Conservation (phyloP, 2,797 vertebrate species). For the Sitta carolinensis region DNA sequence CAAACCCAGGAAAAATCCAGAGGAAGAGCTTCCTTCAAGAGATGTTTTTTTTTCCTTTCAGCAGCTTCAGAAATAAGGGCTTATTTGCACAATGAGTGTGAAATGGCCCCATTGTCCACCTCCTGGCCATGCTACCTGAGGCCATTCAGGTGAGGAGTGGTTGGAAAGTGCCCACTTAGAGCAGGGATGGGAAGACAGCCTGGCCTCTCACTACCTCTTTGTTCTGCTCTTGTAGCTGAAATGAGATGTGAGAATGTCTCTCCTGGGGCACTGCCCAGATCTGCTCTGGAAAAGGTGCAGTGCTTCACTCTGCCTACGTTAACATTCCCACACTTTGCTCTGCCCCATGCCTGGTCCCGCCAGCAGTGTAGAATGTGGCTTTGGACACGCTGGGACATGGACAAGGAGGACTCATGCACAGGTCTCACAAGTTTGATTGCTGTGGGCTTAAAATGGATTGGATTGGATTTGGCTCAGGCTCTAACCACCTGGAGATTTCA, state of each 20-base stretch:
- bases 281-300: not conserved
- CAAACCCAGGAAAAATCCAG: not conserved
- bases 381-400: not conserved
- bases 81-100: too few relatives aligned
- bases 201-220: not conserved
- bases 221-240: not conserved
- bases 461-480: not conserved
- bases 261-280: constrained; percentile 39
- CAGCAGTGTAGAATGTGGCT: not conserved
- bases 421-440: not conserved
- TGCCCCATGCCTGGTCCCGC: not conserved
- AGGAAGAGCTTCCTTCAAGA: too few relatives aligned
- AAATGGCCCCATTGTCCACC: not conserved
- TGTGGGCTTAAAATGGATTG: not conserved
- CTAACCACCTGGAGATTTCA: not conserved
- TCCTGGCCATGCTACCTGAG: not conserved
- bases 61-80: not conserved
- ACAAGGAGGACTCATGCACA: not conserved
- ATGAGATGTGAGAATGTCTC: constrained; percentile 40
- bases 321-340: not conserved
- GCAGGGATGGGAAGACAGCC: not conserved
- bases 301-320: not conserved
- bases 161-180: constrained; percentile 14
- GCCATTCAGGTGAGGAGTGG: not conserved
- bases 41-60: not conserved